phyloP scores from a whole-genome alignment of 2,113 vertebrate genomes.

The Phyllostomus discolor region DNA sequence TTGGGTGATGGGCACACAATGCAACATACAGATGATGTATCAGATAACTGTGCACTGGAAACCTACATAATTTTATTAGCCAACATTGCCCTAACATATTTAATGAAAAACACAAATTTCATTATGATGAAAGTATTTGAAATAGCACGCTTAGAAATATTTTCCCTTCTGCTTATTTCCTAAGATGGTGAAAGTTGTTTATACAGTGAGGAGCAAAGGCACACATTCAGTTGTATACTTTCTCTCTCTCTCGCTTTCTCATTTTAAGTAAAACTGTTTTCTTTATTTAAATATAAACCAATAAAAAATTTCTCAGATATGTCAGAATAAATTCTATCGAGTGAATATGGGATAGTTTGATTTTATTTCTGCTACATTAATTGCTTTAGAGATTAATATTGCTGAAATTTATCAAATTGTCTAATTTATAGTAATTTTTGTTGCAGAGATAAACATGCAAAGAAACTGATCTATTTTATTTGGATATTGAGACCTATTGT shows the following conservation, averaged over 20 bases:
- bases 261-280: neutral
- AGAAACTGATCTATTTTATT: neutral
- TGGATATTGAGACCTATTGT: neutral
- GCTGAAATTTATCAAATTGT: neutral
- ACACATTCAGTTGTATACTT: fast-evolving
- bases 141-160: neutral
- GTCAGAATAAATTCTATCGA: fast-evolving
- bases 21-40: neutral
- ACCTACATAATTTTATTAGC: neutral
- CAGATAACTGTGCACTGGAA: neutral
- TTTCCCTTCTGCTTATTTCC: neutral
- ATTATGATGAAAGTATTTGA: neutral
- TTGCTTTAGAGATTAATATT: neutral
- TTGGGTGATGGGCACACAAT: neutral
- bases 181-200: neutral
- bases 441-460: neutral
- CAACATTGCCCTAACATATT: neutral
- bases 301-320: neutral
- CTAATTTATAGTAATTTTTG: neutral
- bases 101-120: neutral
- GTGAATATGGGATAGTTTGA: neutral
- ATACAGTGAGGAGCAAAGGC: neutral
- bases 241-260: neutral
- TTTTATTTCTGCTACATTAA: neutral
- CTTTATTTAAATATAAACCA: neutral